Evolutionary conservation across 92 coral and sea anemone genomes (phyloP).

Genomic region (Galaxea fascicularis): DNA sequence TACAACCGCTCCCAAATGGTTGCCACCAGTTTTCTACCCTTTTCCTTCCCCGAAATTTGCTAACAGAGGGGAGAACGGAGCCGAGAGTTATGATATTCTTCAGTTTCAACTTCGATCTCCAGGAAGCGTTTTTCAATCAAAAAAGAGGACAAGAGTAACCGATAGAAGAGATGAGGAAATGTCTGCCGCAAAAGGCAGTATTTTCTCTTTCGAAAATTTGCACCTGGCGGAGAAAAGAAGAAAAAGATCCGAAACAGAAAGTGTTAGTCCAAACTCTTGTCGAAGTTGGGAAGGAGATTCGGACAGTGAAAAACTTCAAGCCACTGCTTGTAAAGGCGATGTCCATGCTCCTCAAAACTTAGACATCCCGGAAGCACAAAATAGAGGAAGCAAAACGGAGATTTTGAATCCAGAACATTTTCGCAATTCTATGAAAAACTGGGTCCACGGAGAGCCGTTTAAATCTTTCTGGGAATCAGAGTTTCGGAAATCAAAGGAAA

Average conservation of each 20-base stretch:
- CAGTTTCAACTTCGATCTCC: background rate
- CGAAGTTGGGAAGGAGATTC: background rate
- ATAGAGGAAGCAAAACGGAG: background rate
- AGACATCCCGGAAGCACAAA: conserved; percentile 3
- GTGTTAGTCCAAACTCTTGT: background rate
- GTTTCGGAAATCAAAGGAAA: background rate
- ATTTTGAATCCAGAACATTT: conserved; percentile 2
- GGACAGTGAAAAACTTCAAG: background rate
- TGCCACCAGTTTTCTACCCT: background rate
- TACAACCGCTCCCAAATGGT: background rate
- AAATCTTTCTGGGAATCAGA: background rate
- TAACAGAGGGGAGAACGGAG: background rate
- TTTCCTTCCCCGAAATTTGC: background rate
- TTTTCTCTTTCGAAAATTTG: background rate
- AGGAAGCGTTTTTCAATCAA: conserved; percentile 1
- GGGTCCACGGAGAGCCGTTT: background rate
- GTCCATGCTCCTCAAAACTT: background rate
- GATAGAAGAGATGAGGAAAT: conserved; percentile 8
- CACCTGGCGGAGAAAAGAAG: background rate
- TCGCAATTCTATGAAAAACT: background rate
- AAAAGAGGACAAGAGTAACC: conserved; percentile 4
- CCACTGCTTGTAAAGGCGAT: background rate
- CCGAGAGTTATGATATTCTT: background rate
- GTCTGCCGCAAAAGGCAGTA: background rate
- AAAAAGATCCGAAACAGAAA: background rate